Conservation (phyloP, 2,888 invertebrate species). For the Troides oblongomaculatus region DNA sequence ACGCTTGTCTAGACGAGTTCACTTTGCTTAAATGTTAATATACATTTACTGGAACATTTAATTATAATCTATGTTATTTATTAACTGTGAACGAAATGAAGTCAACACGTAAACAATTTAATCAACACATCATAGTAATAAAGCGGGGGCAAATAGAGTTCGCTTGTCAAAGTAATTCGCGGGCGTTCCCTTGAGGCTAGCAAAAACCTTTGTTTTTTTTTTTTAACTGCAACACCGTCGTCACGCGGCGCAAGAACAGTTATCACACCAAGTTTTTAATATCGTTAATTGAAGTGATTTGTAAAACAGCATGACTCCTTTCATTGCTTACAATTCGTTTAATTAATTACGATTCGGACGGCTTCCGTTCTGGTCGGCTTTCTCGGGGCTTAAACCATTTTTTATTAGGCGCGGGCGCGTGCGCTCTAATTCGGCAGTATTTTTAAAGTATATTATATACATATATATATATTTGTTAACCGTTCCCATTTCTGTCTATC, state of each 20-base stretch:
- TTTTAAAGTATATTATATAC: constrained; percentile 24
- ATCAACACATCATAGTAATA: constrained; percentile 29
- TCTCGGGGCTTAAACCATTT: constrained; percentile 64
- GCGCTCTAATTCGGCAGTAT: constrained; percentile 53
- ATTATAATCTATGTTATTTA: constrained; percentile 22
- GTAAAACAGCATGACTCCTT: constrained; percentile 80
- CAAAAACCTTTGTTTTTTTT: constrained; percentile 36
- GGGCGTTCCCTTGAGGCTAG: constrained; percentile 32
- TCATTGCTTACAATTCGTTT: constrained; percentile 78
- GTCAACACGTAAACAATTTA: constrained; percentile 29
- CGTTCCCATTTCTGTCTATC: constrained; percentile 33
- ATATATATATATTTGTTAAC: constrained; percentile 2
- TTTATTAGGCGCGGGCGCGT: constrained; percentile 60
- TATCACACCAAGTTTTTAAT: constrained; percentile 76
- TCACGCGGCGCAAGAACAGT: constrained; percentile 62
- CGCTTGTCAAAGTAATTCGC: constrained; percentile 29
- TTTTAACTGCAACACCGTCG: constrained; percentile 42
- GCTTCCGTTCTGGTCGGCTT: constrained; percentile 71
- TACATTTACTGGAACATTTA: constrained; percentile 15
- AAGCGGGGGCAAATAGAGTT: constrained; percentile 24
- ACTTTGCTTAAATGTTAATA: constrained; percentile 23
- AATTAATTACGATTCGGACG: constrained; percentile 76
- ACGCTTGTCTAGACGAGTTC: constrained; percentile 62
- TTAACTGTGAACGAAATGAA: constrained; percentile 26
- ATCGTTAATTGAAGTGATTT: constrained; percentile 80